Base-by-base conservation (phyloP, 2,888 invertebrate species). In the Ypsolopha scabrella region DNA sequence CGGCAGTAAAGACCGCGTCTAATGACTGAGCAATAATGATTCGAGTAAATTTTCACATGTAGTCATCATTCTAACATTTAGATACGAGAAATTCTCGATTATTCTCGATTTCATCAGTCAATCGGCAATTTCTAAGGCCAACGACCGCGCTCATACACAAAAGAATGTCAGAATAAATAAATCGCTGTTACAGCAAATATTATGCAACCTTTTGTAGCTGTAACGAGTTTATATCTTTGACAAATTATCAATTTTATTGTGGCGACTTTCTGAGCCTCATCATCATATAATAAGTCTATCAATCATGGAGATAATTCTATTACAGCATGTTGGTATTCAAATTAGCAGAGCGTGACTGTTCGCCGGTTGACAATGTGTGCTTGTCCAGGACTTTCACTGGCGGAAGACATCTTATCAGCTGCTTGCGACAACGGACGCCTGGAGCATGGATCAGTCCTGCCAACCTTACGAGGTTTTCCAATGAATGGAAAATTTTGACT, bases 251-350 rank as follows among this genome's bases (percentile, higher is more conserved):
- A 43, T 50, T 50, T n/a, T 39, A 43, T 43, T 13, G 50, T 24
- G 34, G 50, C 43, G 41, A 64, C 70, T 75, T 78, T 72, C 70
- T 71, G 70, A 71, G 75, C 71, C 73, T 71, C 73, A 74, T 75
- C 76, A 71, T 72, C 70, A 70, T 70, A 79, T 75, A 55, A 55
- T 55, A 75, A 73, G 70, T 71, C 72, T 67, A 80, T 81, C 77
- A 76, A 78, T 80, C 80, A 78, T 70, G 63, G 57, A 75, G 72
- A 75, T 77, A 75, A 74, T 74, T 72, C 65, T 71, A 72, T 72
- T 75, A 72, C 67, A 64, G 68, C 68, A 70, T 67, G 67, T 68
- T 65, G 67, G 68, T 70, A 75, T 77, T 77, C 67, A 75, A 74
- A 76, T 74, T 71, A 70, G 68, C 69, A 61, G 57, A 78, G 71